Evolutionary conservation across 1,140 invertebrate genomes (phyloP), one percentile per base, ranked within the genome.

Genomic region (Tetramorium alpestre): DNA sequence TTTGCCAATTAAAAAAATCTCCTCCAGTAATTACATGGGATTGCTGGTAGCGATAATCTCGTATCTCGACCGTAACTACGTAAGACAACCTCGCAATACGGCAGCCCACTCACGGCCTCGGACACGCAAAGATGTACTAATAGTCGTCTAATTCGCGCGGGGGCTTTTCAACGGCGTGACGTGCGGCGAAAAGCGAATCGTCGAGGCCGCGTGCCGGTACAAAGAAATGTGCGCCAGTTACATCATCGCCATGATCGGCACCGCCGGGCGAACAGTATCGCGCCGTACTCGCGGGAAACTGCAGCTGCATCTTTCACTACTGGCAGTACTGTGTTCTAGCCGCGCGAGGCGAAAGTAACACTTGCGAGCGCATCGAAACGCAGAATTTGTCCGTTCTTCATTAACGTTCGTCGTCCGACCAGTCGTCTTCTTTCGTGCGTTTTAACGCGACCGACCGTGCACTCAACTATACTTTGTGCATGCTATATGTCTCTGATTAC

Each of bases 221-320:
- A 77, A 60, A 73, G 76, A 44, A 33, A 38, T 11, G 67, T 41
- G 54, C 28, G 69, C 49, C 70, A 87, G 85, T 89, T 90, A 88
- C 88, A 75, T 85, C 88, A 87, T 64, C 6, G 58, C 73, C 13
- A 44, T 25, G 88, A 89, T 69, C 72, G 72, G 67, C 65, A 22
- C 60, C 56, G 72, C 33, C 33, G 33, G 0, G 51, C 60, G 65
- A 64, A 49, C 78, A 80, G 25, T 80, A n/a, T 58, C 22, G 44
- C 28, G 28, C 44, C 0, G 22, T 13, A n/a, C 41, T 44, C 51
- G 25, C 13, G 38, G 25, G 56, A 60, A 73, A 69, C 8, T n/a
- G 4, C 47, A 25, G 44, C 41, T 70, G n/a, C 28, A 56, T 54
- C 8, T 38, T 25, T 80, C 62, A n/a, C 33, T 8, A 8, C 33